Evolutionary conservation across 1,140 invertebrate species (phyloP), one percentile per base, ranked within the genome.

Genomic region (Meloidogyne floridensis): DNA sequence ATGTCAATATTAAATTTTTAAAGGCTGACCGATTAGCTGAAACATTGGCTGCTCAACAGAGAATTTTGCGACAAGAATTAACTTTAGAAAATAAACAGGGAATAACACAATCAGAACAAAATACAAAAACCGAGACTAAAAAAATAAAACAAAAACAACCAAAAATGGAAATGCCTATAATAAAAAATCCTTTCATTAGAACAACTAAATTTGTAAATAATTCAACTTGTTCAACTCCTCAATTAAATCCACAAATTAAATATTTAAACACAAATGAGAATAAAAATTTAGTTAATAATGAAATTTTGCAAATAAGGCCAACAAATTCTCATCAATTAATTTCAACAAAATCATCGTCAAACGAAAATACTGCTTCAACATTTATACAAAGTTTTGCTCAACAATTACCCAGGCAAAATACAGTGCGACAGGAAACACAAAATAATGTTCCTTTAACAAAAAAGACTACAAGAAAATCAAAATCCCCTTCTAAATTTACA

Each of bases 11-110:
- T n/a, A 5, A 7, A n/a, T 65, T 65, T n/a, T 18, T 72, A 4
- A 71, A 18, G 65, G 77, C 77, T 20, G 77, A 79, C 20, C 59
- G 77, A 11, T 20, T 79, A 18, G 77, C 77, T 2, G 77, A 79
- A 70, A 79, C 59, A 72, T 32, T 79, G 47, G 65, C 59, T 54
- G n/a, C 20, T 54, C 56, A 79, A 32, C 77, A 79, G 32, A 69
- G 65, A 8, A n/a, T 79, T 69, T 43, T 79, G 65, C 77, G 47
- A 69, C 59, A 79, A 11, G 77, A 79, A 79, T 79, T 79, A 72
- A 65, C 32, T n/a, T 5, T n/a, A 65, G 59, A 65, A 65, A 65
- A 65, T 7, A 11, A 54, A 42, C 72, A 6, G 2, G 2, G 32
- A 32, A 32, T 32, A 32, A 32, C 32, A 32, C 32, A 32, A 32